Evolutionary conservation across 2,797 vertebrate species (phyloP).

Genomic region (Protonibea diacanthus): DNA sequence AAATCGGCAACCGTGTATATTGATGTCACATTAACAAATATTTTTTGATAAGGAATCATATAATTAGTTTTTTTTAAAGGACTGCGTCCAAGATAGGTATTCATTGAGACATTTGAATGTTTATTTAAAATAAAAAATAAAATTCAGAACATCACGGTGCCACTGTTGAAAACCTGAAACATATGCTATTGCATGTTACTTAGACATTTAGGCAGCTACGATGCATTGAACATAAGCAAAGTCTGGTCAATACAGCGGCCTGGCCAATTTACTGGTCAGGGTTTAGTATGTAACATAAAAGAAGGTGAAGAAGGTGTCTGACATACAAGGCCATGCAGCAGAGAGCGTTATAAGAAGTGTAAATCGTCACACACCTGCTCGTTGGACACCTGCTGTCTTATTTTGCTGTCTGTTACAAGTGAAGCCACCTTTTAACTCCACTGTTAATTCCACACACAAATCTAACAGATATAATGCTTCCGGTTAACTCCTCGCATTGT

Average conservation of each 20-base stretch:
- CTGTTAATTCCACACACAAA: slow-evolving; percentile 33
- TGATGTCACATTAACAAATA: too few species aligned
- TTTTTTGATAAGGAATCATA: too few species aligned
- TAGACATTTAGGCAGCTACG: too few species aligned
- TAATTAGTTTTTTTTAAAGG: too few species aligned
- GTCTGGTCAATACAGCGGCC: neutral
- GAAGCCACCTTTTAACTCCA: slow-evolving; percentile 39
- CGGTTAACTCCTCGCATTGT: slow-evolving; percentile 48
- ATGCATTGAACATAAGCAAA: neutral
- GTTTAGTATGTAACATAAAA: neutral
- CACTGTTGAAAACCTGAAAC: too few species aligned
- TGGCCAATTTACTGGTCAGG: neutral
- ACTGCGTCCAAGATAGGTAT: too few species aligned
- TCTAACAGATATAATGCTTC: slow-evolving; percentile 60
- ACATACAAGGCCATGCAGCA: neutral
- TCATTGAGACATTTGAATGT: too few species aligned
- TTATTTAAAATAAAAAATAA: too few species aligned
- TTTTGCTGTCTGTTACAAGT: neutral
- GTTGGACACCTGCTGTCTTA: slow-evolving; percentile 17
- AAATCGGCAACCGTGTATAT: too few species aligned
- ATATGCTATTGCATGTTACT: too few species aligned
- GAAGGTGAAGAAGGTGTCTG: neutral
- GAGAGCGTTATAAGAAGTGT: neutral
- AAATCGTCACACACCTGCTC: slow-evolving; percentile 25
- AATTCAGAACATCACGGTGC: too few species aligned